Evolutionary conservation across 2,797 vertebrate species (phyloP).

Genomic region (Hybognathus amarus): DNA sequence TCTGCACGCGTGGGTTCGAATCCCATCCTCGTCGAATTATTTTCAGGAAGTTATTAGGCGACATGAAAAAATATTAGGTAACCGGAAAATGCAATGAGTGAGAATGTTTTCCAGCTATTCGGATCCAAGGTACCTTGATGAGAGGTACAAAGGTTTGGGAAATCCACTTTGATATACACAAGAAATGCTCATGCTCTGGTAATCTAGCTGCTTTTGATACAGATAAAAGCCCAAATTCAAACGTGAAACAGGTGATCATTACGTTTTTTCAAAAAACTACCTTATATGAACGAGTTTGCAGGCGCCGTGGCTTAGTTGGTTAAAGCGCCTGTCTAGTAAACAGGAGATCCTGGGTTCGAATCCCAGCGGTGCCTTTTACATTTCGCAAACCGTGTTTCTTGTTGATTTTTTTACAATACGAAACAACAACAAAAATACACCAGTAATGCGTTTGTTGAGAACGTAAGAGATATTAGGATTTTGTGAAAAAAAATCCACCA

Average conservation of each 20-base stretch:
- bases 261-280: background rate
- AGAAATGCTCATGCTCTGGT: background rate
- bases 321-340: conserved; percentile 57
- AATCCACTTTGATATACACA: too few species aligned
- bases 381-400: background rate
- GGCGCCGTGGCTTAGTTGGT: conserved; percentile 55
- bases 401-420: rapidly evolving
- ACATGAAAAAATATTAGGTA: background rate
- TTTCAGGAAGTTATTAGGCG: conserved; percentile 45
- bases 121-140: background rate
- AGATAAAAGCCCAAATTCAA: background rate
- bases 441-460: background rate
- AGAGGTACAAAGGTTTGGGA: background rate
- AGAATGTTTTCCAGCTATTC: conserved; percentile 52
- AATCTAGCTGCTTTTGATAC: background rate
- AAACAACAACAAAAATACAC: too few species aligned
- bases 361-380: conserved; percentile 49
- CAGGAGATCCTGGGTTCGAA: conserved; percentile 56
- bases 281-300: rapidly evolving
- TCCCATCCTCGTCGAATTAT: conserved; percentile 82
- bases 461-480: background rate
- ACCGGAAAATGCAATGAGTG: conserved; percentile 52
- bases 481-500: background rate
- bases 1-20: conserved; percentile 89
- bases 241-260: background rate